Conservation (phyloP, 2,888 invertebrate genomes). For the Aphrophora alni region DNA sequence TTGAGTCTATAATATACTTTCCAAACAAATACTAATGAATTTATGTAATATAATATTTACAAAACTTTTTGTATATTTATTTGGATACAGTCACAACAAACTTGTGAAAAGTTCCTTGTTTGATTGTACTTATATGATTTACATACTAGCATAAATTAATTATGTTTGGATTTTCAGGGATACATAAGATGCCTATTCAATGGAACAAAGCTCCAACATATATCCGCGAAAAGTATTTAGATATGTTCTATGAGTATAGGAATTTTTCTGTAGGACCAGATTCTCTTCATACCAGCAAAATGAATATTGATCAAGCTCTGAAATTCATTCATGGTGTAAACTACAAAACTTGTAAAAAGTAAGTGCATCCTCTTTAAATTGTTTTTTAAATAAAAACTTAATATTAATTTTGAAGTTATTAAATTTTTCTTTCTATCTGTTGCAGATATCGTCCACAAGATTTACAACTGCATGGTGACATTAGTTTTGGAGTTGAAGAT, state of each 20-base stretch:
- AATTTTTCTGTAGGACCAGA: constrained; percentile 64
- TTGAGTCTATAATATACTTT: no score
- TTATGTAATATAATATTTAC: no score
- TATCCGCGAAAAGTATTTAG: constrained; percentile 75
- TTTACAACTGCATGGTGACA: constrained; percentile 82
- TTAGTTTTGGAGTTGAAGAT: constrained; percentile 83
- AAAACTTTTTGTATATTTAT: no score
- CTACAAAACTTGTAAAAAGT: constrained; percentile 66
- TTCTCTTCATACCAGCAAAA: constrained; percentile 67
- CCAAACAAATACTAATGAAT: no score
- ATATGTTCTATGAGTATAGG: constrained; percentile 75
- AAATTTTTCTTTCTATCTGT: constrained; percentile 27
- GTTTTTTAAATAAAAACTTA: no score
- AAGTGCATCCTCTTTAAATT: constrained; percentile 51
- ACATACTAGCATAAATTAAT: background rate
- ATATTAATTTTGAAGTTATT: constrained; percentile 3
- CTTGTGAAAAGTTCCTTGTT: no score
- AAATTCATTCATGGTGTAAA: constrained; percentile 79
- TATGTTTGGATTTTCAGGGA: constrained; percentile 64
- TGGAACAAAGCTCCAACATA: constrained; percentile 78
- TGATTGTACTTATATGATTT: no score
- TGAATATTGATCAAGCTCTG: constrained; percentile 79
- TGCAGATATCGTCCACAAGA: constrained; percentile 74
- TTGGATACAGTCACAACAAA: no score
- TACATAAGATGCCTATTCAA: constrained; percentile 82